Evolutionary conservation across 2,797 vertebrate genomes (phyloP).

Genomic region (Hafferia zeledoni): DNA sequence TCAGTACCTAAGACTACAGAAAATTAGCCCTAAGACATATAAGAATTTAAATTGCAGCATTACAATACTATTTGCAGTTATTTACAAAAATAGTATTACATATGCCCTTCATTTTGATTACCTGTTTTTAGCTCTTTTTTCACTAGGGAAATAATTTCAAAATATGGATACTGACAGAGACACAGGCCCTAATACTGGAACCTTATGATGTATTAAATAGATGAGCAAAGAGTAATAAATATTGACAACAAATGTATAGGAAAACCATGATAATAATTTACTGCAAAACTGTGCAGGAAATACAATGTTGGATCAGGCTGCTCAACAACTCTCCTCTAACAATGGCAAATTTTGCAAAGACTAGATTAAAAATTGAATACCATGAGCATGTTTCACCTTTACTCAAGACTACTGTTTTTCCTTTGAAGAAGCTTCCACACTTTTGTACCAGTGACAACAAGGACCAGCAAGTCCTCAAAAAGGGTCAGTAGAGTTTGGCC

Average conservation of each 20-base stretch:
- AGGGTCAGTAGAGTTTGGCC: background rate
- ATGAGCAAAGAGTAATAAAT: background rate
- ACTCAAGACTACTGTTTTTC: background rate
- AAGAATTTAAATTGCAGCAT: background rate
- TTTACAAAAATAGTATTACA: background rate
- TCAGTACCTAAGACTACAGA: background rate
- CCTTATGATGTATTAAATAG: background rate
- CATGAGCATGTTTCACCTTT: background rate
- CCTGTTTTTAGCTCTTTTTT: background rate
- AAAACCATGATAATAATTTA: background rate
- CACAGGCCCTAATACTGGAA: background rate
- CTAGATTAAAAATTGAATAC: background rate
- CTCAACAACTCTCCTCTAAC: background rate
- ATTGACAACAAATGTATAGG: background rate
- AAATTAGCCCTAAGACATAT: background rate
- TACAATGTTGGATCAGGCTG: rapidly evolving
- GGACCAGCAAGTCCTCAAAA: background rate
- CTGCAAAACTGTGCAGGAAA: background rate
- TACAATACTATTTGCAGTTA: background rate
- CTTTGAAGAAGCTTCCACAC: background rate
- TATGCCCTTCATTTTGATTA: background rate
- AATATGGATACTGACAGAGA: background rate
- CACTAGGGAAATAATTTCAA: background rate
- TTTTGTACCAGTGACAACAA: background rate
- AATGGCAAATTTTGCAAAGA: background rate